Evolutionary conservation across 2,888 invertebrate species (phyloP).

Genomic region (Heliconius ismenius): DNA sequence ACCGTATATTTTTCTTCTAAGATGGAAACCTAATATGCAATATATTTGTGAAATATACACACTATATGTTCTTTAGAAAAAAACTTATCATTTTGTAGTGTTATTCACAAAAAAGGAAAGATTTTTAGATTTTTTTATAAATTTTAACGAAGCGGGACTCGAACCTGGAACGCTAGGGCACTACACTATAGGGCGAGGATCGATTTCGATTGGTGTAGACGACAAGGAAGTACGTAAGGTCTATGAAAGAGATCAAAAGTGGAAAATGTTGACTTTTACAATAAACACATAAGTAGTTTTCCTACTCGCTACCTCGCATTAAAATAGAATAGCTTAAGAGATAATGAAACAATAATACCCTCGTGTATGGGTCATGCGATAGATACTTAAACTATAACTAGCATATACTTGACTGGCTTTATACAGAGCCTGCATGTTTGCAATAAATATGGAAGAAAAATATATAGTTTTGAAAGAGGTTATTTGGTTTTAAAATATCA

Average conservation of each 20-base stretch:
- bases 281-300: not conserved
- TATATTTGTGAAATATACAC: too few species aligned
- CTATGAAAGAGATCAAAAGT: not conserved
- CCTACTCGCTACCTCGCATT: not conserved
- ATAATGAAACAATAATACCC: conserved; percentile 14
- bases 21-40: too few species aligned
- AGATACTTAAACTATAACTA: not conserved
- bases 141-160: too few species aligned
- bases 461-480: not conserved
- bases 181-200: too few species aligned
- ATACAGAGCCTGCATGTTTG: not conserved
- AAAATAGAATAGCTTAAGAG: conserved; percentile 21
- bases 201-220: too few species aligned
- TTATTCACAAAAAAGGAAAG: too few species aligned
- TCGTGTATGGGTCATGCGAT: conserved; percentile 16
- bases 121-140: too few species aligned
- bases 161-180: too few species aligned
- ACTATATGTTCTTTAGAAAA: too few species aligned
- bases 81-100: too few species aligned
- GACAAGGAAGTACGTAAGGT: not conserved
- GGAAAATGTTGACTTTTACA: not conserved
- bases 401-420: not conserved
- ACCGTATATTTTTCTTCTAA: too few species aligned
- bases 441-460: not conserved
- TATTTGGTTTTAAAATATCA: too few species aligned